Evolutionary conservation across 2,797 vertebrate genomes (phyloP).

Genomic region (Clarias platycephalus): DNA sequence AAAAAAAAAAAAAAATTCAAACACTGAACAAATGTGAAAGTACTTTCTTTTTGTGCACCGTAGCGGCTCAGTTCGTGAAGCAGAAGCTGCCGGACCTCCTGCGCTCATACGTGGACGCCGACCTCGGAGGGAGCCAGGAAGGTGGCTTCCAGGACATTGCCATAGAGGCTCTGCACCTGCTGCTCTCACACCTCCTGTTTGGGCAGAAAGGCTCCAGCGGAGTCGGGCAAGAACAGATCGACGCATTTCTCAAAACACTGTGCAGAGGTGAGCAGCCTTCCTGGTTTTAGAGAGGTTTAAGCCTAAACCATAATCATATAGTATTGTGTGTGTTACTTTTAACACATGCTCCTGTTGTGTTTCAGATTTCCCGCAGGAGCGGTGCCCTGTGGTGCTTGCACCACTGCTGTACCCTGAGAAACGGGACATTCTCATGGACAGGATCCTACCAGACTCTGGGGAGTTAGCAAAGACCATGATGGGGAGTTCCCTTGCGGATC

Average conservation of each 20-base stretch:
- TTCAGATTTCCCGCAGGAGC: slow-evolving; percentile 98
- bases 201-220: slow-evolving; percentile 99
- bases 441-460: slow-evolving; percentile 99
- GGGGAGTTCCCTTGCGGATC: slow-evolving; percentile 98
- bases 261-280: slow-evolving; percentile 85
- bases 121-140: slow-evolving; percentile 98
- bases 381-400: slow-evolving; percentile 99
- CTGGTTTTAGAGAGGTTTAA: not conserved
- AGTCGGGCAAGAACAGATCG: slow-evolving; percentile 98
- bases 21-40: not conserved
- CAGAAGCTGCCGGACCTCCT: slow-evolving; percentile 98
- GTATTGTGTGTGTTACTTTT: too few relatives aligned
- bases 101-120: slow-evolving; percentile 98
- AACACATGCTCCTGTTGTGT: not conserved
- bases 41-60: slow-evolving; percentile 9
- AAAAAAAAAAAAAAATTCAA: not conserved
- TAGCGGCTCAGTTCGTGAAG: slow-evolving; percentile 97
- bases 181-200: slow-evolving; percentile 99
- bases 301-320: not conserved
- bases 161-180: slow-evolving; percentile 99
- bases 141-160: slow-evolving; percentile 99
- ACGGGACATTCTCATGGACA: slow-evolving; percentile 99
- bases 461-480: slow-evolving; percentile 99
- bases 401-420: slow-evolving; percentile 99
- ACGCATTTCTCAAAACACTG: slow-evolving; percentile 98